phyloP scores from a whole-genome alignment of 2,888 invertebrate genomes.

The Hipparchia sbordonii region DNA sequence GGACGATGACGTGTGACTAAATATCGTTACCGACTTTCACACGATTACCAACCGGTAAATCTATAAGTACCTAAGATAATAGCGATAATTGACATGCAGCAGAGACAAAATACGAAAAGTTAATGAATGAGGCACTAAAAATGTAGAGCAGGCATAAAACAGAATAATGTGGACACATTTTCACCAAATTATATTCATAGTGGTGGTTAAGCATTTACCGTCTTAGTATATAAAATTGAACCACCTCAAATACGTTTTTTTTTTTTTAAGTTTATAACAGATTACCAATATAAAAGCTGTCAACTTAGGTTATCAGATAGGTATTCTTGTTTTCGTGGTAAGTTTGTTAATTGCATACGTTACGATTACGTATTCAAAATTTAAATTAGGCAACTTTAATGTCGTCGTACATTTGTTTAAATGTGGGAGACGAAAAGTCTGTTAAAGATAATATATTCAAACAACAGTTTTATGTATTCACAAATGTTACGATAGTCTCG shows the following conservation, averaged over 20 bases:
- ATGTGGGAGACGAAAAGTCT: conserved; percentile 32
- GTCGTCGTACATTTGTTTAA: conserved; percentile 1
- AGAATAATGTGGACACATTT: background rate
- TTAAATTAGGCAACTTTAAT: conserved; percentile 12
- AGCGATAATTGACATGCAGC: conserved; percentile 36
- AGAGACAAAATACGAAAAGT: conserved; percentile 10
- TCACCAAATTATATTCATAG: background rate
- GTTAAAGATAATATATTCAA: conserved; percentile 30
- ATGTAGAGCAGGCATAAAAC: background rate
- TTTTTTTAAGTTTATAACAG: too few species aligned
- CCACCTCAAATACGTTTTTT: too few species aligned
- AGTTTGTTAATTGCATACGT: too few species aligned
- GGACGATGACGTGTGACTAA: conserved; percentile 58
- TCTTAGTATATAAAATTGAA: too few species aligned
- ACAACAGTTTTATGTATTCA: conserved; percentile 18
- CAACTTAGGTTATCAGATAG: too few species aligned
- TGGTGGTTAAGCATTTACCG: background rate
- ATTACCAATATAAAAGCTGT: too few species aligned
- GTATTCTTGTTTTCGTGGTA: too few species aligned
- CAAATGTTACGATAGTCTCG: conserved; percentile 6
- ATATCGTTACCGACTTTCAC: conserved; percentile 62
- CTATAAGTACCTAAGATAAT: conserved; percentile 48
- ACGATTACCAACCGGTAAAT: conserved; percentile 61
- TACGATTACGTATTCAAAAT: conserved; percentile 9
- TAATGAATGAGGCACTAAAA: background rate